phyloP scores from a whole-genome alignment of 2,888 invertebrate species.

The Rhimphoctona megacephalus region DNA sequence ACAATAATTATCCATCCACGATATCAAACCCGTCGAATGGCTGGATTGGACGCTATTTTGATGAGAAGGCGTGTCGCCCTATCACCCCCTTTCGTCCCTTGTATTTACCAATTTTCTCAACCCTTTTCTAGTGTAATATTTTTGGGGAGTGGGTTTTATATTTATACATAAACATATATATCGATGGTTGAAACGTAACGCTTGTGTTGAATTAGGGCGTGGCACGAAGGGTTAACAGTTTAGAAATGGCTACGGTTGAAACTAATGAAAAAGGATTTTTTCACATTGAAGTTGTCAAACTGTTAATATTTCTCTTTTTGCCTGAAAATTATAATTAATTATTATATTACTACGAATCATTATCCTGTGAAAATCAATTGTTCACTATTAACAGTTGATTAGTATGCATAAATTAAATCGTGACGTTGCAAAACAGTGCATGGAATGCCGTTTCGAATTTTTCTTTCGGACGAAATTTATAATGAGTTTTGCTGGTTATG shows the following conservation, averaged over 20 bases:
- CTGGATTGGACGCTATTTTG: constrained; percentile 76
- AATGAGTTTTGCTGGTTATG: background rate
- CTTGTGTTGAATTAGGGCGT: constrained; percentile 47
- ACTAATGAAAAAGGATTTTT: background rate
- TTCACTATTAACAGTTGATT: background rate
- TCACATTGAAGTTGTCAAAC: background rate
- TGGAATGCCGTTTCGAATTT: background rate
- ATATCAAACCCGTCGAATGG: constrained; percentile 71
- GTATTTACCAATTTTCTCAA: constrained; percentile 69
- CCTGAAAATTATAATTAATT: background rate
- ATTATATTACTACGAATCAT: background rate
- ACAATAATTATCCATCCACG: constrained; percentile 77
- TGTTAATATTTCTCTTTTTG: background rate
- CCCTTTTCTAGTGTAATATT: constrained; percentile 72
- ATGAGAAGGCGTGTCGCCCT: constrained; percentile 76
- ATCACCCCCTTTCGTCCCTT: constrained; percentile 58
- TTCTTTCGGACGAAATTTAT: no score
- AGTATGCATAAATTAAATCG: background rate
- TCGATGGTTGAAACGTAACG: constrained; percentile 14
- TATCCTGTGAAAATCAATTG: background rate
- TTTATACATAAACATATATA: background rate
- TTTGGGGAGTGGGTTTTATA: constrained; percentile 19
- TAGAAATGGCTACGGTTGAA: constrained; percentile 9
- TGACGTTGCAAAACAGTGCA: background rate
- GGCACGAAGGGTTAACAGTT: constrained; percentile 34